phyloP scores from a whole-genome alignment of 2,113 vertebrate genomes.

The Eubucco bourcierii region DNA sequence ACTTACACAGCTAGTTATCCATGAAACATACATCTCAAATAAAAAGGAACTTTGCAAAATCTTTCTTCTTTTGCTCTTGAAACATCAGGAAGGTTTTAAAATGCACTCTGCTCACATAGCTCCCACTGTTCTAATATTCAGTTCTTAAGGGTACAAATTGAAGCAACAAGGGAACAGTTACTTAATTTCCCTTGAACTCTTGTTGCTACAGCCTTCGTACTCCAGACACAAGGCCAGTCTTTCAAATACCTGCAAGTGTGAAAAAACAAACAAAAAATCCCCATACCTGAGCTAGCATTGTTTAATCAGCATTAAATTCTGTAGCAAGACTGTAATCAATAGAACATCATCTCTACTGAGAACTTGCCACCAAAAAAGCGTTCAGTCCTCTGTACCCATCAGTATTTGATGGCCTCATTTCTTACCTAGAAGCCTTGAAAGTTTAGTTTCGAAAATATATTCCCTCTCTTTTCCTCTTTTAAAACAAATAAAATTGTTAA shows the following conservation, averaged over 20 bases:
- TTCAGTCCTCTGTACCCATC: not conserved
- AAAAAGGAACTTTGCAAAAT: not conserved
- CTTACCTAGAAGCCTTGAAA: not conserved
- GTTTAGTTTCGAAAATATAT: not conserved
- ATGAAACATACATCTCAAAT: not conserved
- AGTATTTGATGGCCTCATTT: not conserved
- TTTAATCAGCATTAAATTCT: not conserved
- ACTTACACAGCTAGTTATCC: not conserved
- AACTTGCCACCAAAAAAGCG: not conserved
- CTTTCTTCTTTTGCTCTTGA: not conserved
- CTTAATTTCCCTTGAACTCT: not conserved
- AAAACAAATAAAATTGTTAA: not conserved
- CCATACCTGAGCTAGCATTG: not conserved
- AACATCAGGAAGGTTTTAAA: not conserved
- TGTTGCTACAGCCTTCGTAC: not conserved
- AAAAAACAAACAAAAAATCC: not conserved
- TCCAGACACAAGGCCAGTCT: not conserved
- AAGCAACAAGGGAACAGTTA: not conserved
- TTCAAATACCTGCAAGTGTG: not conserved
- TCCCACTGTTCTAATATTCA: not conserved
- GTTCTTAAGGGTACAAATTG: not conserved
- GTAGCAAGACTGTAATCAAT: not conserved
- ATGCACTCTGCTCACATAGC: not conserved
- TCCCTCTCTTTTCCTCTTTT: not conserved
- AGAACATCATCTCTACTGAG: not conserved